These are phyloP conservation scores for Bactericera cockerelli DNA, from an alignment of 1,140 invertebrate species.

Conservation along the genomic window DNA sequence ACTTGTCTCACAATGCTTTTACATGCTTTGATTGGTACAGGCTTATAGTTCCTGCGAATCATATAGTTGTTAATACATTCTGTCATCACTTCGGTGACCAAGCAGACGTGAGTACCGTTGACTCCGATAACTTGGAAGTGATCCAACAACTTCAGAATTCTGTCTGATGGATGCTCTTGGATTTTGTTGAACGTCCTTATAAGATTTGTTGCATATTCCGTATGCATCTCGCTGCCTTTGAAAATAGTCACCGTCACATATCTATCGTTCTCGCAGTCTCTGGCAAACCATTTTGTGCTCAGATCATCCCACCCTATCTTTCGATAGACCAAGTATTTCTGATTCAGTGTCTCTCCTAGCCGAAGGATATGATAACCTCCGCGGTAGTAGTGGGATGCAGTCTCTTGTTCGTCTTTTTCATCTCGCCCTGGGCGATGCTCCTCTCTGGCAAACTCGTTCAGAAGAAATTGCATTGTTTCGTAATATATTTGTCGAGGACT, in stretches of 20 bases:
- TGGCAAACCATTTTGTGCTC: background rate
- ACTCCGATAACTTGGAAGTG: background rate
- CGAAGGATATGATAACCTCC: background rate
- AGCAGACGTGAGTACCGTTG: background rate
- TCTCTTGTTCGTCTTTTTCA: background rate
- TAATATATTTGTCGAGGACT: too few relatives aligned
- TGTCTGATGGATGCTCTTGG: background rate
- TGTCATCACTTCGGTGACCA: background rate
- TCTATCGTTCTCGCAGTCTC: background rate
- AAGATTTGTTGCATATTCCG: background rate
- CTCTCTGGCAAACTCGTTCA: too few relatives aligned
- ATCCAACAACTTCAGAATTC: background rate
- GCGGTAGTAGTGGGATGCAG: background rate
- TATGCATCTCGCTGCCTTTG: background rate
- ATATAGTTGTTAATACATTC: background rate
- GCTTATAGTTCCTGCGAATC: background rate
- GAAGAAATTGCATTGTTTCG: too few relatives aligned
- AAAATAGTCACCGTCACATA: background rate
- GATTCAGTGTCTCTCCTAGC: background rate
- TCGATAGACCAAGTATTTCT: background rate
- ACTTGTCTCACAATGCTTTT: background rate
- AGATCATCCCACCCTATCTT: conserved; percentile 1
- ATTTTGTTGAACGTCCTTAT: background rate
- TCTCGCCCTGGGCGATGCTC: background rate
- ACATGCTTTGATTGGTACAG: background rate